Conservation (phyloP, 2,113 vertebrate species). For the Lota lota region DNA sequence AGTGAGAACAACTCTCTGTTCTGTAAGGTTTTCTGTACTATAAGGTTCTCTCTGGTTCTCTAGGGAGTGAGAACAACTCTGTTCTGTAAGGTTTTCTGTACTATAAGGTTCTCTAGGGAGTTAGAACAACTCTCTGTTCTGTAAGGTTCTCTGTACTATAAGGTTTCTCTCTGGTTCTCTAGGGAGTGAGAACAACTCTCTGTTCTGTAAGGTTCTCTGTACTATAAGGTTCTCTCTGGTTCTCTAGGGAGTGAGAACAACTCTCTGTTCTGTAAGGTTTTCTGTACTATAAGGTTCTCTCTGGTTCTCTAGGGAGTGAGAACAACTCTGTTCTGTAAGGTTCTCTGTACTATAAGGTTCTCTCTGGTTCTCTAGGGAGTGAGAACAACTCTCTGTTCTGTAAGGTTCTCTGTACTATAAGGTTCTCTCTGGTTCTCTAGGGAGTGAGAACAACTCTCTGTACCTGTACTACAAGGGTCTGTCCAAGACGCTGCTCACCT, state of each 20-base stretch:
- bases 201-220: neutral
- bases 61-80: too few species aligned
- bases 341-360: constrained; percentile 6
- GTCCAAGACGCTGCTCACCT: constrained; percentile 96
- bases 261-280: constrained; percentile 79
- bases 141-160: too few species aligned
- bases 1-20: too few species aligned
- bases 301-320: constrained; percentile 85
- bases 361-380: constrained; percentile 80
- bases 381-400: constrained; percentile 87
- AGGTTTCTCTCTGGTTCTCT: constrained; percentile 1
- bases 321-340: constrained; percentile 90
- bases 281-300: too few species aligned
- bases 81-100: too few species aligned
- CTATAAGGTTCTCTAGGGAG: too few species aligned
- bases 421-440: constrained; percentile 57
- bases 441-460: constrained; percentile 98
- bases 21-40: too few species aligned
- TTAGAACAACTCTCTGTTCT: neutral
- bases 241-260: constrained; percentile 94
- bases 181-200: constrained; percentile 44
- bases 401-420: neutral
- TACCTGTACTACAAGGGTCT: constrained; percentile 99
- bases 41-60: too few species aligned
- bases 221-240: too few species aligned